Base-by-base conservation (phyloP, 2,113 vertebrate genomes). In the Athene noctua region DNA sequence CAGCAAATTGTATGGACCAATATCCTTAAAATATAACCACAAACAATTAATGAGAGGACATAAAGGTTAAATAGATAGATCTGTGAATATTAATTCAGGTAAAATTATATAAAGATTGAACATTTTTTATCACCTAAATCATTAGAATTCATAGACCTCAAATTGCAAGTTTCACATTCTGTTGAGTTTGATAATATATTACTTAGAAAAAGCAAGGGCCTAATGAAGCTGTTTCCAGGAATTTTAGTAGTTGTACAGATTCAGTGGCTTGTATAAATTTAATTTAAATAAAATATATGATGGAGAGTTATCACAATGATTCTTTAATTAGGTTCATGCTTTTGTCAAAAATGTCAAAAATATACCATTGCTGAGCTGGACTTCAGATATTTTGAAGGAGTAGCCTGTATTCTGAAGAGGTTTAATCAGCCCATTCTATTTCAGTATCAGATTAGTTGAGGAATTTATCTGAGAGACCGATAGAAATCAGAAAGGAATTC, bases 251-350 rank as follows among this genome's bases (percentile, higher is more conserved):
- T 89, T 83, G 10, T n/a, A 94, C 29, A 89, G 91, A 94, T 81
- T 83, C 57, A 59, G 23, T 94, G 80, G 46, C 32, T 94, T 94
- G n/a, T 83, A 91, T 87, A 91, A 94, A 82, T 91, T 88, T 91
- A 80, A 94, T 94, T 97, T 96, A 91, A 49, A 57, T 90, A 49
- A 96, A 97, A 95, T 91, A 57, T 44, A 30, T n/a, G 47, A 6
- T 65, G 40, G 49, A 77, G 25, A 87, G 44, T 44, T 92, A 67
- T 94, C 72, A 88, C 40, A 94, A 80, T 49, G 8, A 42, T 66
- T 92, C 25, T 90, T 90, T 78, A 79, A 92, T 86, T 95, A 26
- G 25, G 40, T 71, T 96, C 16, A 91, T 59, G 20, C n/a, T 75
- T 67, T 93, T 83, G 25, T 92, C 40, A 90, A 20, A 78, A 89